phyloP scores from a whole-genome alignment of 2,888 invertebrate species.

The Ectemnius continuus region DNA sequence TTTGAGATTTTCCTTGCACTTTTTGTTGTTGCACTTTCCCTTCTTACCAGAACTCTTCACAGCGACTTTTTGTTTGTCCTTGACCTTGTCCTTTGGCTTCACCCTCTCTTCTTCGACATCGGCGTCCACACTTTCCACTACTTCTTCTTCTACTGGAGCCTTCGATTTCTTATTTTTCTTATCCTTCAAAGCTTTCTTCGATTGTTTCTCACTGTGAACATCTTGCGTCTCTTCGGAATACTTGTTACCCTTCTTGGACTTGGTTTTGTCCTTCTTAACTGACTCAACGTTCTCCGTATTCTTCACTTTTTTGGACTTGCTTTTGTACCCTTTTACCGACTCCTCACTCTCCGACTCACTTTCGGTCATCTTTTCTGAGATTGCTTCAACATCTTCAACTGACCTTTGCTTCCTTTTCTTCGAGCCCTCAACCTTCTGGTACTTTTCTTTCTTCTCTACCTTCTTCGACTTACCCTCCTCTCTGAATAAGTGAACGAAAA shows the following conservation, averaged over 20 bases:
- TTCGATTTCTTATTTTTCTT: slow-evolving; percentile 39
- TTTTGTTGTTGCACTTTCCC: slow-evolving; percentile 26
- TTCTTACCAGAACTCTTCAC: slow-evolving; percentile 15
- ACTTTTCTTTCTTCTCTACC: slow-evolving; percentile 20
- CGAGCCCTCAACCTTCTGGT: slow-evolving; percentile 26
- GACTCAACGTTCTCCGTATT: slow-evolving; percentile 24
- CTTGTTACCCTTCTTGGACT: slow-evolving; percentile 19
- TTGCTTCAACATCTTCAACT: not conserved
- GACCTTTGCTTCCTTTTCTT: slow-evolving; percentile 35
- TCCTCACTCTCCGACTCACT: slow-evolving; percentile 6
- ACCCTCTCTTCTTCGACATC: not conserved
- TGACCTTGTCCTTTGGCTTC: slow-evolving; percentile 6
- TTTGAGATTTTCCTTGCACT: slow-evolving; percentile 20
- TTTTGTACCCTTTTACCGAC: slow-evolving; percentile 29
- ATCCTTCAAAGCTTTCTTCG: slow-evolving; percentile 37
- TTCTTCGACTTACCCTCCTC: slow-evolving; percentile 24
- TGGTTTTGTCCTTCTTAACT: slow-evolving; percentile 26
- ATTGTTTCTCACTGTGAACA: slow-evolving; percentile 13
- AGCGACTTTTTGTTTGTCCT: slow-evolving; percentile 11
- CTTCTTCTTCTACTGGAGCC: slow-evolving; percentile 13
- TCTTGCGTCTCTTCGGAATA: slow-evolving; percentile 22
- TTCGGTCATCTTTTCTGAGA: slow-evolving; percentile 14
- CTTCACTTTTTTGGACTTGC: slow-evolving; percentile 41
- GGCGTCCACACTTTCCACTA: slow-evolving; percentile 1
- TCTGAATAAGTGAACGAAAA: slow-evolving; percentile 20